Percentiles rank a stretch among this genome's conserved stretches.
phyloP scores from a whole-genome alignment of 2,888 invertebrate species.

The Sinhomidia bicolor region DNA sequence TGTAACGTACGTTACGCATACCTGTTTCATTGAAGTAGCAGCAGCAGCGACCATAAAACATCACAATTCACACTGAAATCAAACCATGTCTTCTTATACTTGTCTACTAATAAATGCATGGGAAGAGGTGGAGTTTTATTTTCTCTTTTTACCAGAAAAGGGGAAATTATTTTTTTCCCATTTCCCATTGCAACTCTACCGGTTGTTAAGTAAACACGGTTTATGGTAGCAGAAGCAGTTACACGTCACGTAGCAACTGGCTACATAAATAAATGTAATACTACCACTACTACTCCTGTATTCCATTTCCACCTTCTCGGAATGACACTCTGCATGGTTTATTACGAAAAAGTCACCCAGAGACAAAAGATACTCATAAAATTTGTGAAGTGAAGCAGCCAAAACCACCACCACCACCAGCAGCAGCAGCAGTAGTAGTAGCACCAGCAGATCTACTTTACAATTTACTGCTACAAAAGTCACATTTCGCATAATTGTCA shows the following conservation, averaged over 20 bases:
- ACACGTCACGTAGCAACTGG: too few relatives aligned
- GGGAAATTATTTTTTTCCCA: slow-evolving; percentile 31
- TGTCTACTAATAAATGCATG: background rate
- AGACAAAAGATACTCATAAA: slow-evolving; percentile 36
- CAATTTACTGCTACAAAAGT: slow-evolving; percentile 4
- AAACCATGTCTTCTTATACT: slow-evolving; percentile 5
- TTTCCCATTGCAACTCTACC: background rate
- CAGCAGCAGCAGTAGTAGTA: too few relatives aligned
- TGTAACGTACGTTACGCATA: background rate
- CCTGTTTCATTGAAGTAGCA: background rate
- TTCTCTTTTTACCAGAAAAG: slow-evolving; percentile 35
- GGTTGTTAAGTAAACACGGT: background rate
- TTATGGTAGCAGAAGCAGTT: background rate
- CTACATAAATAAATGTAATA: too few relatives aligned
- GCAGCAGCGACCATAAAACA: background rate
- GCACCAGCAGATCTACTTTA: too few relatives aligned
- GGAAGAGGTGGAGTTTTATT: slow-evolving; percentile 18
- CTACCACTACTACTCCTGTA: background rate
- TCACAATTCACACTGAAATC: background rate
- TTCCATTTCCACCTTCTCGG: background rate
- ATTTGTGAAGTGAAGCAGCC: slow-evolving; percentile 44
- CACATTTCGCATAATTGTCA: slow-evolving; percentile 40
- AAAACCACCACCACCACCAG: slow-evolving; percentile 40
- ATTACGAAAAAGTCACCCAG: background rate
- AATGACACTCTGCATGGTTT: background rate